Conservation (phyloP, 1,140 invertebrate species). For the Rhopalosiphum maidis region DNA sequence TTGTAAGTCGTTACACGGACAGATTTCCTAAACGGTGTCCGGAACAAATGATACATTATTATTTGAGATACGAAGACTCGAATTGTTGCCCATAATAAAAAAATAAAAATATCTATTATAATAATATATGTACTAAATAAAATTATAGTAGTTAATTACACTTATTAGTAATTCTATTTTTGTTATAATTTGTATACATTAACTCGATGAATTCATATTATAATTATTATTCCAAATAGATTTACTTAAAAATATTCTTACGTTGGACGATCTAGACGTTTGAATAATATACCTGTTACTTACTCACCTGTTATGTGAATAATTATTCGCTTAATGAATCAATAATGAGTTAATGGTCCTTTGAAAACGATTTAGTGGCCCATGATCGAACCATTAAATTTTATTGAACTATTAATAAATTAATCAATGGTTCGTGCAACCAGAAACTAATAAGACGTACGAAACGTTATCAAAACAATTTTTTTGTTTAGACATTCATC, state of each 20-base stretch:
- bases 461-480: neutral
- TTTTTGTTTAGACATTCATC: no score
- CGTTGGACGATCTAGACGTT: neutral
- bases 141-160: neutral
- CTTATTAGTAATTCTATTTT: neutral
- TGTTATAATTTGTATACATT: neutral
- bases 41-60: neutral
- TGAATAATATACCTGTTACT: neutral
- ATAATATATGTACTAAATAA: neutral
- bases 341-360: no score
- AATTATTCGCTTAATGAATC: no score
- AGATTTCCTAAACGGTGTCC: neutral
- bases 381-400: no score
- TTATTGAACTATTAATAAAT: no score
- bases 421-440: no score
- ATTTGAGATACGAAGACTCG: neutral
- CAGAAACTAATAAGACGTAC: neutral
- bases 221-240: neutral
- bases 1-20: neutral
- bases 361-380: no score
- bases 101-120: neutral
- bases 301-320: no score
- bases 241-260: neutral
- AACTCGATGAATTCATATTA: neutral
- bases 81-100: no score